These are phyloP conservation scores for Parnassius orleans DNA, from an alignment of 2,888 invertebrate species.

Conservation along the genomic window DNA sequence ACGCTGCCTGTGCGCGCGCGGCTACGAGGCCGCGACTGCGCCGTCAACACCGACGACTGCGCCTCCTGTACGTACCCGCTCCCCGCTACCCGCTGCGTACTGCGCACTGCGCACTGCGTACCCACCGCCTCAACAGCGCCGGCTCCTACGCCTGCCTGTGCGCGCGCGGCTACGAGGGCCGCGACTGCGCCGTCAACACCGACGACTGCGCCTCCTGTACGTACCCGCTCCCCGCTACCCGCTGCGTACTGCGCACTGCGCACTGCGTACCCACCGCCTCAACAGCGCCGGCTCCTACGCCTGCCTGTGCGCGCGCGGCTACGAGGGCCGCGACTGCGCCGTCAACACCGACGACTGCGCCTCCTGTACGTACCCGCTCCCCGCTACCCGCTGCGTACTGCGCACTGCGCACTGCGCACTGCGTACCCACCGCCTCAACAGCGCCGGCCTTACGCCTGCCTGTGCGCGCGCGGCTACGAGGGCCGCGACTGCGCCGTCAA, in stretches of 20 bases:
- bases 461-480: no score
- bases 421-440: neutral
- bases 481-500: no score
- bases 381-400: no score
- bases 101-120: no score
- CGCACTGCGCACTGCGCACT: no score
- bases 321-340: no score
- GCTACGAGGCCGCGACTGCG: constrained; percentile 95
- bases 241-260: no score
- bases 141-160: constrained; percentile 94
- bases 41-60: constrained; percentile 96
- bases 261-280: neutral
- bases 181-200: constrained; percentile 94
- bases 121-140: constrained; percentile 93
- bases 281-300: neutral
- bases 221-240: no score
- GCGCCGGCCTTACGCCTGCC: neutral
- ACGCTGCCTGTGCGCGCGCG: constrained; percentile 93
- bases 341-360: no score
- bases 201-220: constrained; percentile 95
- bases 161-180: constrained; percentile 92
- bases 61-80: constrained; percentile 85
- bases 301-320: neutral
- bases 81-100: constrained; percentile 40
- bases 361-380: no score